Base-by-base conservation (phyloP, 2,113 vertebrate species). In the Passer montanus region DNA sequence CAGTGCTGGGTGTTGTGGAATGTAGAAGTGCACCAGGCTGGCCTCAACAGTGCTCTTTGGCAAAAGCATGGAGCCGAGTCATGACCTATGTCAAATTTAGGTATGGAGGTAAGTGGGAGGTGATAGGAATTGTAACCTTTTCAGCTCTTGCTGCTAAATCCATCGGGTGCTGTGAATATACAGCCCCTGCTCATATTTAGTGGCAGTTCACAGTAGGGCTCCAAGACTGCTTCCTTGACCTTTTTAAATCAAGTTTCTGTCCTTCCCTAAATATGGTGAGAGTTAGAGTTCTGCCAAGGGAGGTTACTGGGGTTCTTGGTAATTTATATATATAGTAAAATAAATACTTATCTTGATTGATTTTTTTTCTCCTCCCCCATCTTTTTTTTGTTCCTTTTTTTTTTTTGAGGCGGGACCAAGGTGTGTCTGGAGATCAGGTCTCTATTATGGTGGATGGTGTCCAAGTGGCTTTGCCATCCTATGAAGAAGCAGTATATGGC, bases 391-490 rank as follows among this genome's bases (percentile, higher is more conserved):
- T 53, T 83, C 8, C 43, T 63, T 83, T 68, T 52, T 90, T 52
- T 90, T 55, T 60, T 63, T 86, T 69, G 70, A 99, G 99, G 93
- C 99, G 99, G 97, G 99, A 99, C 95, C 99, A 99, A 94, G 99
- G 98, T 10, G 98, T 99, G 39, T 99, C 99, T 17, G 99, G 99
- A 49, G 99, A 99, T 97, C 98, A 98, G 37, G 98, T 98, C 58
- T 99, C 99, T 91, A 98, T 99, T 93, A 98, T 99, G 98, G 99
- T 99, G 86, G 99, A 99, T 92, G 99, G 99, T 20, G 99, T 99
- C 73, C 99, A 99, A 89, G 99, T 99, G 74, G 97, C 99, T 1
- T 97, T 99, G 46, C 99, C 99, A 5, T 99, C 99, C 6, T 99
- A 99, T 6, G 99, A 99, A 96, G 99, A 99, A 97, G 99, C 99